Conservation (phyloP, 35 echinoderm and acorn worm species). For the Holothuria glaberrima region DNA sequence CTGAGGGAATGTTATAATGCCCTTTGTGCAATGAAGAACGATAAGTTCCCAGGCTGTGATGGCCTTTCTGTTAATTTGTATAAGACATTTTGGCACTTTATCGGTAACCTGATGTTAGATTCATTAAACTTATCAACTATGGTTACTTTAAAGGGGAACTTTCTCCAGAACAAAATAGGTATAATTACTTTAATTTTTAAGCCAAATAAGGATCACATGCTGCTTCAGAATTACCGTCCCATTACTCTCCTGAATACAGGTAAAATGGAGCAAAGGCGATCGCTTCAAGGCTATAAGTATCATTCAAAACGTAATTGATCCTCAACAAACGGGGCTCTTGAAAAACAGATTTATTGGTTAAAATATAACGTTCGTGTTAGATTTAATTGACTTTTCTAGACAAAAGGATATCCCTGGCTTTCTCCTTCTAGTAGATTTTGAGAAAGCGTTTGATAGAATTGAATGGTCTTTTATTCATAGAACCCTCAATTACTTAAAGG, state of each 20-base stretch:
- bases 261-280: no score
- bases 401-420: no score
- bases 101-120: not conserved
- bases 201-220: not conserved
- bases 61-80: not conserved
- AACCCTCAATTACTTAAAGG: no score
- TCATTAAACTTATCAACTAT: not conserved
- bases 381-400: not conserved
- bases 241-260: no score
- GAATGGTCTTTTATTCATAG: no score
- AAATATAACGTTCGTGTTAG: conserved; percentile 19
- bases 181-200: no score
- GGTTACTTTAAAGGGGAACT: not conserved
- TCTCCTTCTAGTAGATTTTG: no score
- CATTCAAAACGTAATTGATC: not conserved
- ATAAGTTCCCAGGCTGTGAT: no score
- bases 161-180: not conserved
- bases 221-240: no score
- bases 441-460: no score
- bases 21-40: not conserved
- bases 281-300: no score
- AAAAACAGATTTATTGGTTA: conserved; percentile 18
- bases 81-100: not conserved
- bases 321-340: no score
- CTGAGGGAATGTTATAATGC: not conserved